Percentiles rank a stretch among this genome's conserved stretches.
Conservation (phyloP, 2,113 vertebrate species). For the Melierax canorus region DNA sequence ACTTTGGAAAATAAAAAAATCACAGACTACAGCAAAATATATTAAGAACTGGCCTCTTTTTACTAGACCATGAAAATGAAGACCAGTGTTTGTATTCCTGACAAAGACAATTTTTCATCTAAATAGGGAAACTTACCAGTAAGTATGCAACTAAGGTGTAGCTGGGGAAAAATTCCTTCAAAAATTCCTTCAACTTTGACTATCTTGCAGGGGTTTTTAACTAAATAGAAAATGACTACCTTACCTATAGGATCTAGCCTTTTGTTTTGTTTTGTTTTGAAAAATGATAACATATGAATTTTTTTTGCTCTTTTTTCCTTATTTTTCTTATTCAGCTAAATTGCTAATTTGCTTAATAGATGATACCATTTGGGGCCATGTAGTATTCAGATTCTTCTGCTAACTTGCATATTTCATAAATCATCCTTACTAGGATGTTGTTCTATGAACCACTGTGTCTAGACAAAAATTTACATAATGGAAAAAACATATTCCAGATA, state of each 20-base stretch:
- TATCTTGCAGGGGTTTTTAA: not conserved
- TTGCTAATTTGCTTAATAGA: not conserved
- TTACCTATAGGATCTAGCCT: not conserved
- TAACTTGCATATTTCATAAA: not conserved
- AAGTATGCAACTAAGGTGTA: not conserved
- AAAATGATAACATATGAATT: not conserved
- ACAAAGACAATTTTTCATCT: not conserved
- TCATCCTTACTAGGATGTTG: not conserved
- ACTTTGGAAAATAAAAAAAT: not conserved
- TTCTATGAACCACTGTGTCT: not conserved
- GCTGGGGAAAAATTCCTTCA: not conserved
- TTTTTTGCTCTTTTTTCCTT: fast-evolving
- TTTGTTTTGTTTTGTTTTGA: not conserved
- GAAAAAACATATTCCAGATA: not conserved
- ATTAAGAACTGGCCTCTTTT: not conserved
- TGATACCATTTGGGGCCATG: not conserved
- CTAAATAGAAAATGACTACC: not conserved
- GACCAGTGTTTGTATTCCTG: fast-evolving
- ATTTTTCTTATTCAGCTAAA: not conserved
- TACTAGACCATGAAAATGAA: not conserved
- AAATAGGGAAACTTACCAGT: not conserved
- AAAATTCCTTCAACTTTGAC: not conserved
- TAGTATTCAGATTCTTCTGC: not conserved
- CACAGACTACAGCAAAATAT: not conserved
- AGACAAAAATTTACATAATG: not conserved